Conservation (phyloP, 2,113 vertebrate genomes). For the Thermophis baileyi region DNA sequence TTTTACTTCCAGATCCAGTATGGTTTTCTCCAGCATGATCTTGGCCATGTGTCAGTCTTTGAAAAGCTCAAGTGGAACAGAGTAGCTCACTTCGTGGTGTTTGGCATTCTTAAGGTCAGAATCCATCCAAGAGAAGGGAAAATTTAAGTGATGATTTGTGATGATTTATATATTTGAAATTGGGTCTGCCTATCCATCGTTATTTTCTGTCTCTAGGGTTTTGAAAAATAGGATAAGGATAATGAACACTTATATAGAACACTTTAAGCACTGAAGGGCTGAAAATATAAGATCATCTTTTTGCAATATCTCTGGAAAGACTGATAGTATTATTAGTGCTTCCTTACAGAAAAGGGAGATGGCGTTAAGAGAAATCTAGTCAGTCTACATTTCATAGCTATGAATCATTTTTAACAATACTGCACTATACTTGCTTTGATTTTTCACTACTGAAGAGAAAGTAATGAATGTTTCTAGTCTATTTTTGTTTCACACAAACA, state of each 20-base stretch:
- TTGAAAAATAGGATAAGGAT: background rate
- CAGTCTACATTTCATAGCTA: background rate
- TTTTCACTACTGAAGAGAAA: background rate
- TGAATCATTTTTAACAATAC: background rate
- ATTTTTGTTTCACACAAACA: background rate
- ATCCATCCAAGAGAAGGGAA: background rate
- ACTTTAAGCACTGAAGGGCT: background rate
- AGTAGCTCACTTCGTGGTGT: slow-evolving; percentile 64
- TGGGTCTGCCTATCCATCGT: background rate
- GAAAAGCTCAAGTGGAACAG: slow-evolving; percentile 64
- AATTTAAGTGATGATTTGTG: background rate
- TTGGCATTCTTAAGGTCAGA: slow-evolving; percentile 70
- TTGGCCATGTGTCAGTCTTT: slow-evolving; percentile 70
- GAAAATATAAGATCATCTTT: background rate
- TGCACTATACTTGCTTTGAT: background rate
- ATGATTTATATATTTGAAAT: background rate
- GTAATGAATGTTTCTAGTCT: background rate
- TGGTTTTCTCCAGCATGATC: slow-evolving; percentile 71
- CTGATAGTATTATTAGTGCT: background rate
- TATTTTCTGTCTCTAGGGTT: background rate
- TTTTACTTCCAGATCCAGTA: slow-evolving; percentile 58
- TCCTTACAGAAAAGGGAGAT: background rate
- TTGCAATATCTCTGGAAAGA: background rate
- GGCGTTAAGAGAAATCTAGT: background rate
- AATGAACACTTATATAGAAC: too few relatives aligned